A percentile compares a stretch with the other conserved stretches of the same genome.
Conservation (phyloP, 2,113 vertebrate species). For the Oryzias celebensis region DNA sequence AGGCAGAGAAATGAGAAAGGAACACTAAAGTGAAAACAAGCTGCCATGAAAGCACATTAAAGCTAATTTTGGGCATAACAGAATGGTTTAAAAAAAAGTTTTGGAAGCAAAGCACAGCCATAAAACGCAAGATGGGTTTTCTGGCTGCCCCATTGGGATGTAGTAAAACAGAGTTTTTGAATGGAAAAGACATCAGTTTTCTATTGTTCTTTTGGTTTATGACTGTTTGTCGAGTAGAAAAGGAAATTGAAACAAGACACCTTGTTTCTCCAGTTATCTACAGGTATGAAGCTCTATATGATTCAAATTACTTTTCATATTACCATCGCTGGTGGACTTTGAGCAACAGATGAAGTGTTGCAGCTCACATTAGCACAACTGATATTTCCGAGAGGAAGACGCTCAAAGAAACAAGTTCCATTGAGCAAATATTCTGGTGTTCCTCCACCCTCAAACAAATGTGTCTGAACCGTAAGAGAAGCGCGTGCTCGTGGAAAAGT, state of each 20-base stretch:
- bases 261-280: background rate
- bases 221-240: slow-evolving; percentile 10
- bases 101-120: slow-evolving; percentile 13
- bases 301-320: too few species aligned
- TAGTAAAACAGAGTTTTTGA: slow-evolving; percentile 1
- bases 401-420: too few species aligned
- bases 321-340: too few species aligned
- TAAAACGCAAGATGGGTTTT: slow-evolving; percentile 12
- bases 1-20: background rate
- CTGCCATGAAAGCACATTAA: slow-evolving; percentile 11
- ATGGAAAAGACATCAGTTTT: slow-evolving; percentile 24
- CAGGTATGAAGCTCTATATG: slow-evolving; percentile 8
- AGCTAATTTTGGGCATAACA: slow-evolving; percentile 26
- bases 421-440: too few species aligned
- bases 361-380: too few species aligned
- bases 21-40: background rate
- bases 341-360: too few species aligned
- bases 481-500: too few species aligned
- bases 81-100: slow-evolving; percentile 17
- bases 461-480: too few species aligned
- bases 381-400: too few species aligned
- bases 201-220: background rate
- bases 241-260: background rate
- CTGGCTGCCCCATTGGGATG: background rate
- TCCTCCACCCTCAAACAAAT: too few species aligned